A percentile compares a stretch with the other conserved stretches of the same genome.
Conservation (phyloP, 2,113 vertebrate species). For the Sinocyclocheilus anophthalmus region DNA sequence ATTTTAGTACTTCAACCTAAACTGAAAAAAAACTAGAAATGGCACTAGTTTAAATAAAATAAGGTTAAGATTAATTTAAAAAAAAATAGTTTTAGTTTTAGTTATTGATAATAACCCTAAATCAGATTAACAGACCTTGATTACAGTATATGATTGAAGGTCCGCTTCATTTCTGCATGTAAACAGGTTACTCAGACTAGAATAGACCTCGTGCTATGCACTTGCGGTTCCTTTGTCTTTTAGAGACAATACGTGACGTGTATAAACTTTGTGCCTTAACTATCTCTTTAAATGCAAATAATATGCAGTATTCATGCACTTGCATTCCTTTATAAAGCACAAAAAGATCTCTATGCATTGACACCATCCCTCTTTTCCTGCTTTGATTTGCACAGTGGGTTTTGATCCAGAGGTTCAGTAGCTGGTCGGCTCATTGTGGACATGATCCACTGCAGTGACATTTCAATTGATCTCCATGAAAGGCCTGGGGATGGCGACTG, state of each 20-base stretch:
- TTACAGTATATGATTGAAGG: too few relatives aligned
- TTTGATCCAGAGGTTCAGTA: conserved; percentile 51
- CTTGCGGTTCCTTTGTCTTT: background rate
- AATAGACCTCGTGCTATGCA: background rate
- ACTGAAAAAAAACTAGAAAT: background rate
- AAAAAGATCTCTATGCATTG: conserved; percentile 23
- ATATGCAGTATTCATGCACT: conserved; percentile 7
- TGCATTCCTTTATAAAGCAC: conserved; percentile 12
- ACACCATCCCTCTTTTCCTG: conserved; percentile 31
- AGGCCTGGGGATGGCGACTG: conserved; percentile 39
- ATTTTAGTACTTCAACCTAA: background rate
- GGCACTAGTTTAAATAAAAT: background rate
- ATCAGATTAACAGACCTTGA: too few relatives aligned
- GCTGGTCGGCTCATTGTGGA: conserved; percentile 44
- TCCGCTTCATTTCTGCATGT: background rate
- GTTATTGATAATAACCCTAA: too few relatives aligned
- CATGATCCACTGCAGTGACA: conserved; percentile 55
- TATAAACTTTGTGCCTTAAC: background rate
- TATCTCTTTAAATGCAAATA: conserved; percentile 29
- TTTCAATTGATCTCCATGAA: conserved; percentile 58
- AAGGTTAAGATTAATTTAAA: too few relatives aligned
- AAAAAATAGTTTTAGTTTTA: too few relatives aligned
- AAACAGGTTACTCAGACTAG: background rate
- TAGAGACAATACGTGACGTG: background rate
- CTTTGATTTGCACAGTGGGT: conserved; percentile 41